phyloP scores from a whole-genome alignment of 2,113 vertebrate species.

The Panthera tigris region DNA sequence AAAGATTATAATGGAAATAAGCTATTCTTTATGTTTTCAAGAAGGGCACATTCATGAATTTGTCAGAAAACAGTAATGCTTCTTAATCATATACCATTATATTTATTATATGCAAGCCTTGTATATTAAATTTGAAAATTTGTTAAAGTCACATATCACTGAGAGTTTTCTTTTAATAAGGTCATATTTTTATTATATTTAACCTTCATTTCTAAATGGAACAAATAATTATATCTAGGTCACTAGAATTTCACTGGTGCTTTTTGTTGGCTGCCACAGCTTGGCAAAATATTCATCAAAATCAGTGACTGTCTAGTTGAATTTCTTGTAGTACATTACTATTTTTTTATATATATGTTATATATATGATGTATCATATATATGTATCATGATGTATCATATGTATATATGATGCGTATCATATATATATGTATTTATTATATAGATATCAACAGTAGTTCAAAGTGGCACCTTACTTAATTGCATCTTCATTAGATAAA shows the following conservation, averaged over 20 bases:
- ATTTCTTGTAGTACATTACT: conserved; percentile 19
- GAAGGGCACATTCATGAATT: neutral
- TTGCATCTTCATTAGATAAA: neutral
- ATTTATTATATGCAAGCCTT: neutral
- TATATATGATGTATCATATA: too few species aligned
- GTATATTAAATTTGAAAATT: conserved; percentile 55
- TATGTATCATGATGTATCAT: too few species aligned
- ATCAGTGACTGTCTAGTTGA: neutral
- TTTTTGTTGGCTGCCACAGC: neutral
- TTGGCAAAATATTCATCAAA: neutral
- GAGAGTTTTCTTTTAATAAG: conserved; percentile 56
- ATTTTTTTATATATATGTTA: neutral
- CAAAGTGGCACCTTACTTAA: neutral
- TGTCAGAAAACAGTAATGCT: conserved; percentile 26
- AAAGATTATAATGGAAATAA: conserved; percentile 25
- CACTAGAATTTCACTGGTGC: neutral
- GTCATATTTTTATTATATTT: neutral
- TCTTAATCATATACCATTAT: neutral
- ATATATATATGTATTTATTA: neutral
- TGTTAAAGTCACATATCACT: conserved; percentile 29
- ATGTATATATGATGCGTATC: too few species aligned
- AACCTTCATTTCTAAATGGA: conserved; percentile 20
- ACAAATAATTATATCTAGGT: neutral
- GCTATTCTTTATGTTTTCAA: conserved; percentile 41
- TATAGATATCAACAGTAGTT: neutral